Percentiles rank a stretch among this genome's conserved stretches.
Evolutionary conservation across 1,140 invertebrate species (phyloP).

Genomic region (Saccostrea glomerata): DNA sequence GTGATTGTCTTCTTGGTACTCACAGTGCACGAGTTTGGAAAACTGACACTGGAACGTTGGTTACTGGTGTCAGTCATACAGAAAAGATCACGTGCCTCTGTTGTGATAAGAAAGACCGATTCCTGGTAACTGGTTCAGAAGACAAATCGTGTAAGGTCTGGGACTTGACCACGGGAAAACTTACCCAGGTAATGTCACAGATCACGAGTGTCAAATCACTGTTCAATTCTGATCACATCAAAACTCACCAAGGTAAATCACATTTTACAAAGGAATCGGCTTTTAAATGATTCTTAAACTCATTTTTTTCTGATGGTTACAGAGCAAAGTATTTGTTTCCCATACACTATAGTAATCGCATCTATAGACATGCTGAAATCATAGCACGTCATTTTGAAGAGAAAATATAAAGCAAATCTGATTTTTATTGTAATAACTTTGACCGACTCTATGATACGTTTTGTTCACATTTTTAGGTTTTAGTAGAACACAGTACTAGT

Average conservation of each 20-base stretch:
- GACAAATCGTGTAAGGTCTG: slow-evolving; percentile 52
- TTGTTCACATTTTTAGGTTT: slow-evolving; percentile 14
- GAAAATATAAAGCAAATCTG: no score
- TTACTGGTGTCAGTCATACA: slow-evolving; percentile 39
- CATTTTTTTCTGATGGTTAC: no score
- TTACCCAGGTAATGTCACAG: slow-evolving; percentile 44
- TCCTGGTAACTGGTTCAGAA: slow-evolving; percentile 46
- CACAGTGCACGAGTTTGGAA: slow-evolving; percentile 44
- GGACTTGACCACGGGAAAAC: slow-evolving; percentile 48
- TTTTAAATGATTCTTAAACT: no score
- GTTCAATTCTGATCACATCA: no score
- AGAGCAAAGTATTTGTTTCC: no score
- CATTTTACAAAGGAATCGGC: no score
- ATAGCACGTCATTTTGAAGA: no score
- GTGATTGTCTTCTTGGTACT: background rate
- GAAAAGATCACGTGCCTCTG: slow-evolving; percentile 51
- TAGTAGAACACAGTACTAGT: slow-evolving; percentile 34
- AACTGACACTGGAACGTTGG: slow-evolving; percentile 19
- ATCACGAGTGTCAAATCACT: background rate
- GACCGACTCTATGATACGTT: no score
- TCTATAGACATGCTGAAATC: no score
- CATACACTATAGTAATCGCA: no score
- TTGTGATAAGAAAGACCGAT: slow-evolving; percentile 39
- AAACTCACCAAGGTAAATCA: background rate
- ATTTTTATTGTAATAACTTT: no score